Evolutionary conservation across 2,888 invertebrate species (phyloP), one percentile per base, ranked within the genome.

Genomic region (Heliothis peltigera): DNA sequence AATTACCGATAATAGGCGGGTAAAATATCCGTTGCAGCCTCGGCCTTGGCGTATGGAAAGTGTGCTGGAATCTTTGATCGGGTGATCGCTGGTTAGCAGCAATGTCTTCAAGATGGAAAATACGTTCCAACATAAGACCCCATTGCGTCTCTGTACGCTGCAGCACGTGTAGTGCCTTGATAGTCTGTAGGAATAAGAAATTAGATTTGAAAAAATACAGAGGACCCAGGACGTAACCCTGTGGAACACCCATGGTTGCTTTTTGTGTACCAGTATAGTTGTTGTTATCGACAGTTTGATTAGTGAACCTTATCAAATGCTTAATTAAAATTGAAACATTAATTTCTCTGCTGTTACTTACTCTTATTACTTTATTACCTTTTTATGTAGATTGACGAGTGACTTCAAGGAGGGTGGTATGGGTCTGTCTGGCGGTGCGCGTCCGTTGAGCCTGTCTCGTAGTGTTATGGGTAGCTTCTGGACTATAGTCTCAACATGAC

Each of bases 121-220:
- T 97, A 66, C 97, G 96, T 79, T 97, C 96, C 61, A 99, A 96
- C 88, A 98, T 96, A 74, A 98, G 96, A 72, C 96, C 97, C 98
- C 98, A 99, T 87, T 99, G 98, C 0, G 98, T 98, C 90, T 99
- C 98, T 4, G 99, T 98, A 70, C 99, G 96, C 90, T 98, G 98
- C 48, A 98, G 96, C n/a, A 98, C 98, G 92, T 99, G 99, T 25
- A 99, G 94, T 0, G 98, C 97, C 95, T 98, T 98, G 70, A 98
- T 98, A 1, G 97, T 96, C 97, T 97, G 58, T 47, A 4, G 17
- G 52, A 5, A 55, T 1, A 49, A 28, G 35, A 19, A 51, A 15
- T 39, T 18, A 19, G 5, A 6, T 21, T 25, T 17, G 18, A 2
- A n/a, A 35, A 28, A 28, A 21, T 51, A 6, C 1, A 12, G 1